Percentiles rank a stretch among this genome's conserved stretches.
Evolutionary conservation across 2,113 vertebrate species (phyloP).

Genomic region (Ceyx margarethae): DNA sequence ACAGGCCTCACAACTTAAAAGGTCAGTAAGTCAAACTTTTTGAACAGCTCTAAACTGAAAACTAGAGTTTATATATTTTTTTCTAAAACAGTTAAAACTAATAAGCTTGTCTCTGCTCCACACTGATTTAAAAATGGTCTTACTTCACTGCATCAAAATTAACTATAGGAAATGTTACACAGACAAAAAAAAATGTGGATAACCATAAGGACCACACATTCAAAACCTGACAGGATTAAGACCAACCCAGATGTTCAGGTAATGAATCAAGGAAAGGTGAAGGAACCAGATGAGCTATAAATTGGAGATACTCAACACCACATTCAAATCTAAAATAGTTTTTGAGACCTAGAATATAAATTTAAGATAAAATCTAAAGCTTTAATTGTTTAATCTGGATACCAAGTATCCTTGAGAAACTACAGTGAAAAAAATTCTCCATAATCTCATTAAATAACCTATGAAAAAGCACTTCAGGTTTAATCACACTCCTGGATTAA

Average conservation of each 20-base stretch:
- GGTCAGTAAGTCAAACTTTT: background rate
- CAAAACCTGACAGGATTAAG: rapidly evolving
- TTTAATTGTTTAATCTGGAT: background rate
- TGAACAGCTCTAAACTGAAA: background rate
- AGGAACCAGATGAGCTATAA: background rate
- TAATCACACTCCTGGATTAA: background rate
- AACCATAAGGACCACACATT: background rate
- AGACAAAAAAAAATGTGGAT: background rate
- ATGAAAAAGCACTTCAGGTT: background rate
- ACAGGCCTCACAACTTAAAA: background rate
- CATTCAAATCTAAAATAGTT: background rate
- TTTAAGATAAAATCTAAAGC: background rate
- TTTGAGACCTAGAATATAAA: background rate
- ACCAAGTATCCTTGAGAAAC: background rate
- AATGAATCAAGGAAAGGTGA: background rate
- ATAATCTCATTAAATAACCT: background rate
- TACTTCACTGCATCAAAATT: background rate
- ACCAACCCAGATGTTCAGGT: background rate
- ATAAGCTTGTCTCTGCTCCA: background rate
- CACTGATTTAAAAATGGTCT: background rate
- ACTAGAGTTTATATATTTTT: background rate
- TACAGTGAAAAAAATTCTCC: background rate
- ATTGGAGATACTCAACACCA: background rate
- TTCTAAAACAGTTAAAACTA: background rate
- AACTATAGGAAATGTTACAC: background rate